Evolutionary conservation across 2,797 vertebrate species (phyloP).

Genomic region (Cyclopterus lumpus): DNA sequence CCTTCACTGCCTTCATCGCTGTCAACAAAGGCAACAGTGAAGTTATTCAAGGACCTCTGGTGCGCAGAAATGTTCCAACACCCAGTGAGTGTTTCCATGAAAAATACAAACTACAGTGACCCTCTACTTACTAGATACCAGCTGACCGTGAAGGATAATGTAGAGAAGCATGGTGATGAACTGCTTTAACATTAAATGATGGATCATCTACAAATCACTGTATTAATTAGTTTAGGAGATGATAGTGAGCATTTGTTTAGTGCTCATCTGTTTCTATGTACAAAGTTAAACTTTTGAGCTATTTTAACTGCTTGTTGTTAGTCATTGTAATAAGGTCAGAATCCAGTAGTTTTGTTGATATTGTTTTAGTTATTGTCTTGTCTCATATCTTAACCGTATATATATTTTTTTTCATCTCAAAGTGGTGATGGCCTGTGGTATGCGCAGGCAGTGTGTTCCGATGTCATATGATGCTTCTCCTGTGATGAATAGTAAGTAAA

Average conservation of each 20-base stretch:
- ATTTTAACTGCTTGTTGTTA: neutral
- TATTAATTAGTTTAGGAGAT: neutral
- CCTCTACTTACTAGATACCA: neutral
- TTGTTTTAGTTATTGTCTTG: neutral
- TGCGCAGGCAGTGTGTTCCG: accelerated
- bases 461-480: neutral
- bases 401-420: neutral
- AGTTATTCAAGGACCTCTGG: constrained; percentile 72
- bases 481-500: neutral
- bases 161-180: neutral
- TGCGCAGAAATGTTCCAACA: constrained; percentile 61
- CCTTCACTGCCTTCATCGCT: constrained; percentile 84
- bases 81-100: constrained; percentile 50
- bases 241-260: neutral
- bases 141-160: neutral
- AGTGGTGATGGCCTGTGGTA: accelerated
- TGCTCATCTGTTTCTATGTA: neutral
- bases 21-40: constrained; percentile 74
- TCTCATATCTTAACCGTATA: neutral
- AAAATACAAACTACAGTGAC: neutral
- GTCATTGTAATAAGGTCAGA: neutral
- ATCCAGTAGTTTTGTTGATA: neutral
- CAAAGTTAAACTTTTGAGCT: neutral
- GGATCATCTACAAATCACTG: neutral
- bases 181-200: no score